Evolutionary conservation across 1,140 invertebrate genomes (phyloP).

Genomic region (Scaptomyza pallida): DNA sequence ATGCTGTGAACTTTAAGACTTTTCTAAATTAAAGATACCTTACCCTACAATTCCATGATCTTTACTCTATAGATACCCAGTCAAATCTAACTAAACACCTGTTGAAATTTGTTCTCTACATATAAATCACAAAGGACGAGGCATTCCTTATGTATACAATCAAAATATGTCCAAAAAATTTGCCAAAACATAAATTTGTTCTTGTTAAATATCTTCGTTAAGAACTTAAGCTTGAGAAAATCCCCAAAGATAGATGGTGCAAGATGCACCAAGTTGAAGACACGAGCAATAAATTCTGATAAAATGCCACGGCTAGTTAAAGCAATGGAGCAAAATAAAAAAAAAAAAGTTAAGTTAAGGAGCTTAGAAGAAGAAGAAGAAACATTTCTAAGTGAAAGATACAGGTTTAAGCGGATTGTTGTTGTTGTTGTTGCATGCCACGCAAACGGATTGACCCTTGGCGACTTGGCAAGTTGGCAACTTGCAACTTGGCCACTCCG

Average conservation of each 20-base stretch:
- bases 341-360: not conserved
- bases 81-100: no score
- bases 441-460: slow-evolving; percentile 58
- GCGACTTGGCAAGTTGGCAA: slow-evolving; percentile 16
- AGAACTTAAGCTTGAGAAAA: not conserved
- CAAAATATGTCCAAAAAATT: not conserved
- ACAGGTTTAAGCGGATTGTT: slow-evolving; percentile 36
- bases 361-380: slow-evolving; percentile 3
- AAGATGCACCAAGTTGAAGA: not conserved
- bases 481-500: slow-evolving; percentile 64
- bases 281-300: not conserved
- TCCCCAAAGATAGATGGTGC: not conserved
- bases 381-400: slow-evolving; percentile 42
- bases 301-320: not conserved
- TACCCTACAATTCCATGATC: not conserved
- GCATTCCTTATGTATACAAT: not conserved
- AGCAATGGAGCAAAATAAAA: not conserved
- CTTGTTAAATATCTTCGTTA: not conserved
- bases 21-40: not conserved
- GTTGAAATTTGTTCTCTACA: no score
- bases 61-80: not conserved
- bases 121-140: no score
- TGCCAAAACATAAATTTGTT: not conserved
- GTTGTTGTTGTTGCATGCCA: slow-evolving; percentile 23
- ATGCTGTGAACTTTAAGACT: no score